These are phyloP conservation scores for Pyrrhura leucotis DNA, from an alignment of 2,797 vertebrate species.

Conservation along the genomic window DNA sequence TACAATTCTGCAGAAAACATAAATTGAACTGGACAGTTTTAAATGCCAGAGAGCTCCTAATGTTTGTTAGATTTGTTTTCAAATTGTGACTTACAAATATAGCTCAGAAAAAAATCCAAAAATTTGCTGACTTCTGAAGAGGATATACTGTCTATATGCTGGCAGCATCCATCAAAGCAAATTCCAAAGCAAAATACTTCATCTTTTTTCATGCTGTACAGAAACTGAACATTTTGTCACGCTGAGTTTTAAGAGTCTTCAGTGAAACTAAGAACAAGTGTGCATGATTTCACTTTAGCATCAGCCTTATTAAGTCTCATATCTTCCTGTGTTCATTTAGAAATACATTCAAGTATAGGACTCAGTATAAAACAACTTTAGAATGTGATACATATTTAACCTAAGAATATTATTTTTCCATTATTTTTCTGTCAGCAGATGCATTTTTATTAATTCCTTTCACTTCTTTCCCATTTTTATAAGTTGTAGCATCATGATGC, in stretches of 20 bases:
- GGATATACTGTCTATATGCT: background rate
- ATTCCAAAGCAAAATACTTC: background rate
- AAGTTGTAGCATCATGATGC: background rate
- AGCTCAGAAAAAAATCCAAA: background rate
- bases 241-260: background rate
- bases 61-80: background rate
- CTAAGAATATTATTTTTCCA: background rate
- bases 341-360: background rate
- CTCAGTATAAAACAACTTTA: background rate
- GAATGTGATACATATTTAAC: background rate
- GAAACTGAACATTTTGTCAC: background rate
- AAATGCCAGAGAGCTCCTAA: background rate
- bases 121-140: background rate
- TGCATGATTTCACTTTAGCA: background rate
- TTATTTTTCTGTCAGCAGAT: background rate
- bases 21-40: background rate
- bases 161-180: background rate
- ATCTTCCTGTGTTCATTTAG: background rate
- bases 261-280: background rate
- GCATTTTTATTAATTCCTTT: background rate
- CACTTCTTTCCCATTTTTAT: background rate
- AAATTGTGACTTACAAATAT: background rate
- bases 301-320: background rate
- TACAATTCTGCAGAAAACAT: background rate
- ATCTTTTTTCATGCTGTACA: background rate